Evolutionary conservation across 2,113 vertebrate species (phyloP).

Genomic region (Gopherus flavomarginatus): DNA sequence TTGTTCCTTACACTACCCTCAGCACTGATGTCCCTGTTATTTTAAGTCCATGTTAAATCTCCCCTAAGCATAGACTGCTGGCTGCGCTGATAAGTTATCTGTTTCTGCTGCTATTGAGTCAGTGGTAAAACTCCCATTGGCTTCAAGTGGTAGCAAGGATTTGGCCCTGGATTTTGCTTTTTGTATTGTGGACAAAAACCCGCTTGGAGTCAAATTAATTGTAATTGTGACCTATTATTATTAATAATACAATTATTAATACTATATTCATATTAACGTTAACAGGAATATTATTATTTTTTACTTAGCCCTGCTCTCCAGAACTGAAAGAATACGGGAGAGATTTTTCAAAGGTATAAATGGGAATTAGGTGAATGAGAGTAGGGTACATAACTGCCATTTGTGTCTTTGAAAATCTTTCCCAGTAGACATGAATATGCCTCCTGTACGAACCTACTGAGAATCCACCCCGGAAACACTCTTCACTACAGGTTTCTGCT

Average conservation of each 20-base stretch:
- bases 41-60: fast-evolving
- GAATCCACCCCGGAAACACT: fast-evolving
- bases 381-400: fast-evolving
- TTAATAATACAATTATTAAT: too few species aligned
- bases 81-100: background rate
- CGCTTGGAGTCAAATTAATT: background rate
- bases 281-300: background rate
- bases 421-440: background rate
- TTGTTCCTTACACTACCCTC: background rate
- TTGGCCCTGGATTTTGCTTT: background rate
- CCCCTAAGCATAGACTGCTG: background rate
- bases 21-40: background rate
- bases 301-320: background rate
- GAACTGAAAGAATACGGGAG: fast-evolving
- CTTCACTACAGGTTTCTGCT: fast-evolving
- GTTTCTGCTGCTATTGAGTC: background rate
- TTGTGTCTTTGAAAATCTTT: fast-evolving
- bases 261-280: too few species aligned
- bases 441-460: fast-evolving
- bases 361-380: background rate
- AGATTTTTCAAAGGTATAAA: background rate
- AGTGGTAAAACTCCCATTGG: background rate
- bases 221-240: fast-evolving
- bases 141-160: background rate
- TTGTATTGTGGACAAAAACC: background rate